phyloP scores from a whole-genome alignment of 2,797 vertebrate species.

The Hydrophis major region DNA sequence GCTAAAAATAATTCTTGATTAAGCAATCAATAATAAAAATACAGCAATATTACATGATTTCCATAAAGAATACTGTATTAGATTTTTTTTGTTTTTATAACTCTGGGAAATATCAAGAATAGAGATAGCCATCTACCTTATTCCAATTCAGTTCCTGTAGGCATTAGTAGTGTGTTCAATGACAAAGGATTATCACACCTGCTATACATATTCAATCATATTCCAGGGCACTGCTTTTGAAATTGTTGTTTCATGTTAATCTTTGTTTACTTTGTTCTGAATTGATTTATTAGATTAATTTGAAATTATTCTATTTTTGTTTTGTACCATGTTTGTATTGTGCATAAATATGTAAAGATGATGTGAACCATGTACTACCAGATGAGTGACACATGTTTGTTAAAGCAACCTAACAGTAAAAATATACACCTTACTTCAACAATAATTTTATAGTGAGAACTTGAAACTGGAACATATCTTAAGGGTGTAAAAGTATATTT shows the following conservation, averaged over 20 bases:
- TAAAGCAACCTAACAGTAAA: not conserved
- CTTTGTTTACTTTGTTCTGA: not conserved
- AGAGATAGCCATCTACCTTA: not conserved
- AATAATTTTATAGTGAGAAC: slow-evolving; percentile 18
- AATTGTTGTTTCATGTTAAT: not conserved
- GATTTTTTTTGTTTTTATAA: slow-evolving; percentile 16
- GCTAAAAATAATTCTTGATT: not conserved
- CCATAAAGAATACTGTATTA: not conserved
- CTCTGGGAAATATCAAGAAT: not conserved
- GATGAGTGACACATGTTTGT: slow-evolving; percentile 13
- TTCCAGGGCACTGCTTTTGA: not conserved
- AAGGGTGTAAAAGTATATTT: not conserved
- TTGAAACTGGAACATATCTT: not conserved
- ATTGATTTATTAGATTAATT: not conserved
- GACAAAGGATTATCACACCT: not conserved
- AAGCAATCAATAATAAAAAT: not conserved
- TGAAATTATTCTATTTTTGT: not conserved
- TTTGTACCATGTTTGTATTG: not conserved
- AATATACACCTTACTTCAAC: slow-evolving; percentile 3
- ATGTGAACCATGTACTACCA: accelerated
- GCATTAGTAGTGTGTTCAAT: not conserved
- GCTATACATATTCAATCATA: not conserved
- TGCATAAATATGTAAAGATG: not conserved
- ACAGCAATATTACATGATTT: slow-evolving; percentile 27
- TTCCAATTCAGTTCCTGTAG: not conserved